These are phyloP conservation scores for Artibeus lituratus DNA, from an alignment of 2,797 vertebrate genomes.

Conservation along the genomic window DNA sequence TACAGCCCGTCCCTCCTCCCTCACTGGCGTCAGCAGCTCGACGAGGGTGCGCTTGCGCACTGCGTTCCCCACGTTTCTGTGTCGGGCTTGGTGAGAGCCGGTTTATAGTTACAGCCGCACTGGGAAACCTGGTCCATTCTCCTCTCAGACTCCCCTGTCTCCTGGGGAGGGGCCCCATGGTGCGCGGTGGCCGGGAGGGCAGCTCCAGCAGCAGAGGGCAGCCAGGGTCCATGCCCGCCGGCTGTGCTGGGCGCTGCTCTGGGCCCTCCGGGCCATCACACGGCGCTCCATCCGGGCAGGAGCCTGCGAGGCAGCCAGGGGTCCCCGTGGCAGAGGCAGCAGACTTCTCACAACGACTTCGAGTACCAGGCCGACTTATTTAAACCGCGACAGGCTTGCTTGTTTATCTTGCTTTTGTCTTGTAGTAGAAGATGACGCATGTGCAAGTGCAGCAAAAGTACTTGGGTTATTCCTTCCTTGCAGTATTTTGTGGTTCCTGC, in stretches of 20 bases:
- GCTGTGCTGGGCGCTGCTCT: neutral
- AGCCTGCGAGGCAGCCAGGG: neutral
- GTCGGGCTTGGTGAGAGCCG: neutral
- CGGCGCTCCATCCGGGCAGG: neutral
- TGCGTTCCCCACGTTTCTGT: neutral
- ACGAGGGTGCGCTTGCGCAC: neutral
- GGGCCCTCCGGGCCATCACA: too few species aligned
- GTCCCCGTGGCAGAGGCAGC: neutral
- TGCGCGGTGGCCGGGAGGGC: neutral
- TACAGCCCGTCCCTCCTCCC: neutral
- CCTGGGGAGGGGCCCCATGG: neutral
- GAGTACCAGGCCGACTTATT: neutral
- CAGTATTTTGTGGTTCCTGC: too few species aligned
- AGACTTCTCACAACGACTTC: neutral
- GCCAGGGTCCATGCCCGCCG: neutral
- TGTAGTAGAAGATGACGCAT: neutral
- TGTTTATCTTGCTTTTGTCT: neutral
- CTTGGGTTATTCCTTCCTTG: neutral
- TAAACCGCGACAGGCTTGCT: neutral
- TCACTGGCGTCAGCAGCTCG: neutral
- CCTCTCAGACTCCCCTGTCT: neutral
- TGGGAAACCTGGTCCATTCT: neutral
- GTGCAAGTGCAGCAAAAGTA: neutral
- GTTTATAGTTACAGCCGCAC: neutral
- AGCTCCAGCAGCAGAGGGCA: neutral